phyloP scores from a whole-genome alignment of 2,113 vertebrate genomes.

The Probosciger aterrimus region DNA sequence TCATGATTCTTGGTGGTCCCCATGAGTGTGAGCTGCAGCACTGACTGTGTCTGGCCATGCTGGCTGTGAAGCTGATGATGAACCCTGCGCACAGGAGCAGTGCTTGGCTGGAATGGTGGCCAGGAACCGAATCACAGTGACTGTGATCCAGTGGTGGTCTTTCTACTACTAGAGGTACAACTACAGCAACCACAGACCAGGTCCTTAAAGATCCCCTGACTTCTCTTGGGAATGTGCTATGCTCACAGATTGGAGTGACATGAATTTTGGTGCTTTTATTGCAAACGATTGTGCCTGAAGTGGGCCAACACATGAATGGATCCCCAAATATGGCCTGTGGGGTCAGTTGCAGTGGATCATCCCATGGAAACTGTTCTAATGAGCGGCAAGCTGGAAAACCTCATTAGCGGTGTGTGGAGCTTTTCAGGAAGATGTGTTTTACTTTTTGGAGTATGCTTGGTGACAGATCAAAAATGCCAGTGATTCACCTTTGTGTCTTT shows the following conservation, averaged over 20 bases:
- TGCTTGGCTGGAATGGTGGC: not conserved
- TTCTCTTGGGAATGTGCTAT: accelerated
- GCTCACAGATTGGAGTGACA: accelerated
- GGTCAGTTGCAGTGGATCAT: not conserved
- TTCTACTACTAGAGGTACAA: accelerated
- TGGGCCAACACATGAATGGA: not conserved
- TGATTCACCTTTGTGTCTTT: not conserved
- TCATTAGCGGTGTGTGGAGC: not conserved
- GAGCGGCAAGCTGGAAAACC: not conserved
- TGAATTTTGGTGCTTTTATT: accelerated
- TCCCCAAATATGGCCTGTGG: not conserved
- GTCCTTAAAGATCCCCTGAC: accelerated
- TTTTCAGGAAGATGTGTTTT: not conserved
- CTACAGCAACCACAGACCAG: accelerated
- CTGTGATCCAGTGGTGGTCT: accelerated
- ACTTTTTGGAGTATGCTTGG: not conserved
- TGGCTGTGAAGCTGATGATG: not conserved
- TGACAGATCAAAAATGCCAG: not conserved
- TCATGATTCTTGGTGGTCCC: accelerated
- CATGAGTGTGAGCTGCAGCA: accelerated
- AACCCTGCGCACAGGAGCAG: no score
- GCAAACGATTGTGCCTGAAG: accelerated
- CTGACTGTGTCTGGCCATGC: accelerated
- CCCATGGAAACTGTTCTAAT: not conserved
- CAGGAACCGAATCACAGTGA: not conserved